These are phyloP conservation scores for Dione juno DNA, from an alignment of 2,888 invertebrate genomes.

Conservation along the genomic window DNA sequence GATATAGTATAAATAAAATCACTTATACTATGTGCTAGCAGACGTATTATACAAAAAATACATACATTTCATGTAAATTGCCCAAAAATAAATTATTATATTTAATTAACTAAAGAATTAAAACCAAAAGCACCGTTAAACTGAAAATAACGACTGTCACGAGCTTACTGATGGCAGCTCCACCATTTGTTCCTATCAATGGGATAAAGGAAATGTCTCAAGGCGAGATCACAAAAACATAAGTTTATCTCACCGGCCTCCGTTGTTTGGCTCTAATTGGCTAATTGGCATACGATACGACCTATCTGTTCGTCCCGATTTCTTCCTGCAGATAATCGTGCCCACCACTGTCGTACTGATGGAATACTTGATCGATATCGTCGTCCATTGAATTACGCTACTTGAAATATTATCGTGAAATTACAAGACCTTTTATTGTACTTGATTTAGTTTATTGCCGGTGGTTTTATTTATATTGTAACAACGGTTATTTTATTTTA, in stretches of 20 bases:
- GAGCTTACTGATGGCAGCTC: constrained; percentile 39
- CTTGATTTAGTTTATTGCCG: constrained; percentile 35
- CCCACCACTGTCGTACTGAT: constrained; percentile 68
- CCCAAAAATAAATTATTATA: not conserved
- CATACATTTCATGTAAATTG: too few species aligned
- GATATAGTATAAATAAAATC: too few species aligned
- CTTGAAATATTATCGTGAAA: constrained; percentile 52
- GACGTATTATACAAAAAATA: too few species aligned
- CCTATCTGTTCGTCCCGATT: constrained; percentile 71
- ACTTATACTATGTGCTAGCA: too few species aligned
- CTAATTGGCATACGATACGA: constrained; percentile 80
- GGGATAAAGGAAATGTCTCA: constrained; percentile 48
- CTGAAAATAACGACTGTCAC: constrained; percentile 43
- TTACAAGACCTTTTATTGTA: constrained; percentile 44
- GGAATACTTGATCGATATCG: constrained; percentile 76
- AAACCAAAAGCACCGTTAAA: constrained; percentile 19
- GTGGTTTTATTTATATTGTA: constrained; percentile 19
- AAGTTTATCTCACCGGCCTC: constrained; percentile 61
- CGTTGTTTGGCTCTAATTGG: constrained; percentile 80
- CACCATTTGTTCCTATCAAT: constrained; percentile 52
- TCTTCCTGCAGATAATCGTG: constrained; percentile 76
- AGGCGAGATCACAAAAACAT: constrained; percentile 60
- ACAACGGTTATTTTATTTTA: constrained; percentile 12
- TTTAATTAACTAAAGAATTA: not conserved
- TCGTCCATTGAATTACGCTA: constrained; percentile 73